These are phyloP conservation scores for Vireo griseus DNA, from an alignment of 2,797 vertebrate species.

Conservation along the genomic window DNA sequence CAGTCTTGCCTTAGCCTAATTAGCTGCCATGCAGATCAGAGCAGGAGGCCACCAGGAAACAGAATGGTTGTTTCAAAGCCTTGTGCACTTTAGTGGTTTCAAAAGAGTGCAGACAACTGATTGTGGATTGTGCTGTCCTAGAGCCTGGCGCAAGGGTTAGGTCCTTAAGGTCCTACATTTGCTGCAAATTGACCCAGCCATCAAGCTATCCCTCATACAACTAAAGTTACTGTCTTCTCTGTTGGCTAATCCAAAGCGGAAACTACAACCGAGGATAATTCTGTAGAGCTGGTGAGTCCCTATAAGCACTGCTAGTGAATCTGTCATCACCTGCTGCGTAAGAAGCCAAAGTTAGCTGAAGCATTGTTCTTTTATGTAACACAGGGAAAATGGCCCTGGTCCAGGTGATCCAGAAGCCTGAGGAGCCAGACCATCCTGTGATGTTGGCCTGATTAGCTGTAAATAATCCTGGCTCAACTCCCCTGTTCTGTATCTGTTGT, in stretches of 20 bases:
- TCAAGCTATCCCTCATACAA: not conserved
- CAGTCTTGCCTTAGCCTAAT: not conserved
- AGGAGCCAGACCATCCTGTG: not conserved
- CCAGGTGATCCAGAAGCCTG: constrained; percentile 18
- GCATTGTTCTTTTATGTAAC: constrained; percentile 11
- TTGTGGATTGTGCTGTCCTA: not conserved
- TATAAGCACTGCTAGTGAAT: not conserved
- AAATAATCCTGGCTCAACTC: not conserved
- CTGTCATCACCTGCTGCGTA: not conserved
- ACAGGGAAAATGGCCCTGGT: constrained; percentile 4
- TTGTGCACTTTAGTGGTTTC: not conserved
- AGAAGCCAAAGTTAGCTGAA: constrained; percentile 2
- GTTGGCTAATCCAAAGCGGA: not conserved
- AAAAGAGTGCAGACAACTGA: not conserved
- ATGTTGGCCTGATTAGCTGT: not conserved
- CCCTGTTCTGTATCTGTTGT: not conserved
- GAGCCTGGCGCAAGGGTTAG: not conserved
- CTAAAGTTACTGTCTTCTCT: not conserved
- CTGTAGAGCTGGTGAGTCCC: not conserved
- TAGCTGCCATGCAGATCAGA: not conserved
- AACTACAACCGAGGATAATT: not conserved
- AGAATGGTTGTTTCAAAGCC: not conserved
- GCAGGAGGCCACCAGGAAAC: not conserved
- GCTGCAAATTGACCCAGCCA: not conserved
- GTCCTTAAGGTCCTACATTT: not conserved